phyloP scores from a whole-genome alignment of 2,113 vertebrate species.

The Microcebus griseorufus region DNA sequence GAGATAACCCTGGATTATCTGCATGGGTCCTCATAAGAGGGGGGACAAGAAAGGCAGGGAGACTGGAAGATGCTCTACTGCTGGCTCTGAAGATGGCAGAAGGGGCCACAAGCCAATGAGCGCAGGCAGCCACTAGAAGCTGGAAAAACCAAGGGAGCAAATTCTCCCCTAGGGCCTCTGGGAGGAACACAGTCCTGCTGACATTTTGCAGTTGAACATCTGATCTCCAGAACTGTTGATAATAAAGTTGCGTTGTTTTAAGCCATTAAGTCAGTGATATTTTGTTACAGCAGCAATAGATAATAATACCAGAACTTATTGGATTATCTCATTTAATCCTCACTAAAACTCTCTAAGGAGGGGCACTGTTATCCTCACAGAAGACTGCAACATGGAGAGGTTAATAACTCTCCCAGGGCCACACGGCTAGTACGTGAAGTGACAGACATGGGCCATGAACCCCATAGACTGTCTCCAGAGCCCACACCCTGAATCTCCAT shows the following conservation, averaged over 20 bases:
- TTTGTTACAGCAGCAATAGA: not conserved
- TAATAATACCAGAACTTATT: not conserved
- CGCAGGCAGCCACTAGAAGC: not conserved
- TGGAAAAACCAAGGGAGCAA: not conserved
- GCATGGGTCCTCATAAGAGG: not conserved
- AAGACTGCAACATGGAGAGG: not conserved
- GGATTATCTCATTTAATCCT: not conserved
- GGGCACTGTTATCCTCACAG: not conserved
- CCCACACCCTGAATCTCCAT: not conserved
- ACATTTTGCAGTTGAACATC: not conserved
- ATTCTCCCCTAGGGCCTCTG: not conserved
- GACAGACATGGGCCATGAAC: not conserved
- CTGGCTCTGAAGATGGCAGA: not conserved
- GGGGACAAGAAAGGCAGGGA: not conserved
- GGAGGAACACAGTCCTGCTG: not conserved
- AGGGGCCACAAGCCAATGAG: not conserved
- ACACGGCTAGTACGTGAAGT: not conserved
- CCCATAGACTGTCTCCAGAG: not conserved
- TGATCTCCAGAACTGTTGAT: not conserved
- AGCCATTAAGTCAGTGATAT: not conserved
- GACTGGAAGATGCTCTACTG: not conserved
- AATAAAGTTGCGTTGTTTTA: not conserved
- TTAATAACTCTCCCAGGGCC: not conserved
- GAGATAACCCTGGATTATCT: not conserved
- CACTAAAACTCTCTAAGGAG: not conserved